Base-by-base conservation (phyloP, 2,888 invertebrate species). In the Furcula furcula region DNA sequence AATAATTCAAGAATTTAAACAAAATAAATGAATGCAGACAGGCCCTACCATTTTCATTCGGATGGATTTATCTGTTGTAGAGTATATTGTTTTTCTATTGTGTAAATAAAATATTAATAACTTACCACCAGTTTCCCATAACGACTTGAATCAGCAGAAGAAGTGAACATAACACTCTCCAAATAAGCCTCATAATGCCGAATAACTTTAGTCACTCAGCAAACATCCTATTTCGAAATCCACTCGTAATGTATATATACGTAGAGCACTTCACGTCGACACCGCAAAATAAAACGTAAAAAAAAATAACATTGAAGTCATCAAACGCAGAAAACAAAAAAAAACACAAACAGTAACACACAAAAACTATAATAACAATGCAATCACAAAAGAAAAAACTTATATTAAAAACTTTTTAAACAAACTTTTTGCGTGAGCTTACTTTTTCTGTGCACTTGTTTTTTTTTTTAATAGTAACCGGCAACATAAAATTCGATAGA, bases 81-180 rank as follows among this genome's bases (percentile, higher is more conserved):
- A n/a, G n/a, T n/a, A n/a, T n/a, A n/a, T n/a, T n/a, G n/a, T n/a
- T n/a, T n/a, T n/a, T n/a, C n/a, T 14, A 7, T 0, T 9, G 12
- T 5, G 23, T 19, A 13, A 29, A n/a, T 20, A 5, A 10, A 20
- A 22, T 2, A n/a, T 12, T 3, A 16, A 3, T 22, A 35, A 80
- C 87, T 86, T 74, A 88, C 87, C 87, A 88, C 87, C 87, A 88
- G 43, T 81, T 85, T 38, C 78, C 83, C 41, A 75, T 47, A 40
- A 78, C 86, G 29, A 76, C 77, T 50, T 86, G 77, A 41, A 77
- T 65, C 34, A 85, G 57, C 35, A 87, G 52, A 31, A 85, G 56
- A 40, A 83, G 57, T 46, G 63, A 73, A 51, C 74, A 78, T 57
- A 82, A 55, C 58, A 83, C 68, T 77, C 76, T 82, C 81, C 81